A percentile compares a stretch with the other conserved stretches of the same genome.
Evolutionary conservation across 2,888 invertebrate species (phyloP).

Genomic region (Auanema freiburgensis): DNA sequence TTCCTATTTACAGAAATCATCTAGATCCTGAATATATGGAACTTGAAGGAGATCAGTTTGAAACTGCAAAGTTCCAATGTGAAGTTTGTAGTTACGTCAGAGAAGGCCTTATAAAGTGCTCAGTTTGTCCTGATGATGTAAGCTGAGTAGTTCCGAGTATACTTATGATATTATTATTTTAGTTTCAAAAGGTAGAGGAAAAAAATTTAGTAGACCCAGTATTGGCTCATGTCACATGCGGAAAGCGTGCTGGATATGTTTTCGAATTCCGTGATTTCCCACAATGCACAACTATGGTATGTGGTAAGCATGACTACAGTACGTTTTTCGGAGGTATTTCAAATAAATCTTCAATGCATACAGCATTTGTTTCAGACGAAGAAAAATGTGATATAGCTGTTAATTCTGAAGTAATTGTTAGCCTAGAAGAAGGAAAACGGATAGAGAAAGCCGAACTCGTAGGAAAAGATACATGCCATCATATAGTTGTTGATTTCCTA

Average conservation of each 20-base stretch:
- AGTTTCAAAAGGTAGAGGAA: not conserved
- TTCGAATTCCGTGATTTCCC: constrained; percentile 38
- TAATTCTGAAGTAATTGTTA: constrained; percentile 4
- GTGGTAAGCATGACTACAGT: constrained; percentile 25
- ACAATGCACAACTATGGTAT: constrained; percentile 26
- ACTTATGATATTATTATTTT: not conserved
- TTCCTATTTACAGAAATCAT: not conserved
- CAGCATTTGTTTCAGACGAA: not conserved
- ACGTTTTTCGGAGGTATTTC: not conserved
- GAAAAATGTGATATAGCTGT: not conserved
- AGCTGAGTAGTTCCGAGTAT: not conserved
- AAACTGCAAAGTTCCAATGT: constrained; percentile 29
- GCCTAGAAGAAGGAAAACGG: not conserved
- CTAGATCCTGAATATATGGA: constrained; percentile 16
- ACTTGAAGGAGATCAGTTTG: constrained; percentile 24
- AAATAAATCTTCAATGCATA: not conserved
- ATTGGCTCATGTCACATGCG: constrained; percentile 71
- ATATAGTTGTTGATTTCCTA: constrained; percentile 70
- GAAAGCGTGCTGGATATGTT: constrained; percentile 64
- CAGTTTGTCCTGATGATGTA: constrained; percentile 21
- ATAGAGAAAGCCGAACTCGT: constrained; percentile 6
- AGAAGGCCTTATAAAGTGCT: constrained; percentile 32
- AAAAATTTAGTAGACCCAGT: constrained; percentile 16
- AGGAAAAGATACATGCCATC: constrained; percentile 9
- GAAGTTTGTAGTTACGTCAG: constrained; percentile 18